Percentiles rank a stretch among this genome's conserved stretches.
phyloP scores from a whole-genome alignment of 2,113 vertebrate genomes.

The Apus apus region DNA sequence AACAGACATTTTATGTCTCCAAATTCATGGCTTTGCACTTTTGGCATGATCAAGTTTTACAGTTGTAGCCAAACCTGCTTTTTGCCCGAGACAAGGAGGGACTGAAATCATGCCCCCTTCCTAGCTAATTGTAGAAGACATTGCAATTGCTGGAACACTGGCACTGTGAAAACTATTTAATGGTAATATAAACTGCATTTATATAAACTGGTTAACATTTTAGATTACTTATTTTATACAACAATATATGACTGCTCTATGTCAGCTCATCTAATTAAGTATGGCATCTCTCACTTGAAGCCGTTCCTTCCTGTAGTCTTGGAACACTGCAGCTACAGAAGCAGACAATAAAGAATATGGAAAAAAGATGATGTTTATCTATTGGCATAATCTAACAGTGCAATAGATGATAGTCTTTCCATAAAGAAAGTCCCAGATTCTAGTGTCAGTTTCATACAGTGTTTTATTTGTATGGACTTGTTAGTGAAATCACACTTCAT shows the following conservation, averaged over 20 bases:
- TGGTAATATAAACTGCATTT: background rate
- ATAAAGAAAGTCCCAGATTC: background rate
- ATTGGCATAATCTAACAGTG: background rate
- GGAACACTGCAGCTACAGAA: background rate
- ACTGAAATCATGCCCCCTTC: background rate
- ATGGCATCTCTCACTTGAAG: background rate
- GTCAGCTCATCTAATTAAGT: background rate
- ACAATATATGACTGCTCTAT: background rate
- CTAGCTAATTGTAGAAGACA: background rate
- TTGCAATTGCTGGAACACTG: background rate
- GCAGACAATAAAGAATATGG: background rate
- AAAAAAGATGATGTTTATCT: background rate
- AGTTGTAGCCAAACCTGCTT: background rate
- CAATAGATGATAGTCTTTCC: background rate
- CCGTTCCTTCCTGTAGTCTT: background rate
- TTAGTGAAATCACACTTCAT: background rate
- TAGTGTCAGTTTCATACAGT: background rate
- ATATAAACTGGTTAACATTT: background rate
- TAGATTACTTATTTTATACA: background rate
- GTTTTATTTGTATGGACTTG: background rate
- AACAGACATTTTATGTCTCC: background rate
- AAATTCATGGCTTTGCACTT: background rate
- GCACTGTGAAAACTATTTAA: background rate
- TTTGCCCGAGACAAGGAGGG: background rate
- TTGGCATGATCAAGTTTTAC: background rate